A percentile compares a stretch with the other conserved stretches of the same genome.
phyloP scores from a whole-genome alignment of 2,888 invertebrate genomes.

The Eupithecia insigniata region DNA sequence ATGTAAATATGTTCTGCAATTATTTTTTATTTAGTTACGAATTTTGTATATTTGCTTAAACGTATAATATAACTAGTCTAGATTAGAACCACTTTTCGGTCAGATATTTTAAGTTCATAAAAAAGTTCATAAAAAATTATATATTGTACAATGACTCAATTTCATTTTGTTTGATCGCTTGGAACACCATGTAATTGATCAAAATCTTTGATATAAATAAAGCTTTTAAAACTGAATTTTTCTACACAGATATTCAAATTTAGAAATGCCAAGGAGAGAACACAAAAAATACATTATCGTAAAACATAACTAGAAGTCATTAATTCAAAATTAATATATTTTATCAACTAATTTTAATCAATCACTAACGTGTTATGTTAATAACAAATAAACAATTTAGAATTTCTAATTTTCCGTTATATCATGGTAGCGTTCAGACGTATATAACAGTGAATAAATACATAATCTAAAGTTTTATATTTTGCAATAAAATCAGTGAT shows the following conservation, averaged over 20 bases:
- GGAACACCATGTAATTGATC: neutral
- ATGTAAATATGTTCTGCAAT: too few relatives aligned
- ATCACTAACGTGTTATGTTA: neutral
- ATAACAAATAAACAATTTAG: neutral
- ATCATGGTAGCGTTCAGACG: slow-evolving; percentile 4
- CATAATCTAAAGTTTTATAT: slow-evolving; percentile 16
- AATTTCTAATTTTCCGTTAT: neutral
- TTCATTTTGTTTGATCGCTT: neutral
- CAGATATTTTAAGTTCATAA: too few relatives aligned
- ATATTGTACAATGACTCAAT: too few relatives aligned
- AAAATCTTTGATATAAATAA: neutral
- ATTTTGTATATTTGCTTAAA: too few relatives aligned
- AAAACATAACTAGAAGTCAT: neutral
- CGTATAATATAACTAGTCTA: too few relatives aligned
- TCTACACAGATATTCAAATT: neutral
- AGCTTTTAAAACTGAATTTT: neutral
- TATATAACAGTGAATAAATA: neutral
- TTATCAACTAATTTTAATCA: neutral
- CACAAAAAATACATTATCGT: neutral
- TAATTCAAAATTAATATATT: neutral
- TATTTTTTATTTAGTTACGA: too few relatives aligned
- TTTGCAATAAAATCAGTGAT: slow-evolving; percentile 33
- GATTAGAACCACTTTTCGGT: too few relatives aligned
- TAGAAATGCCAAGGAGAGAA: neutral
- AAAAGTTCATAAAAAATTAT: too few relatives aligned